A percentile compares a stretch with the other conserved stretches of the same genome.
These are phyloP conservation scores for Tachina grossa DNA, from an alignment of 2,888 invertebrate genomes.

Conservation along the genomic window DNA sequence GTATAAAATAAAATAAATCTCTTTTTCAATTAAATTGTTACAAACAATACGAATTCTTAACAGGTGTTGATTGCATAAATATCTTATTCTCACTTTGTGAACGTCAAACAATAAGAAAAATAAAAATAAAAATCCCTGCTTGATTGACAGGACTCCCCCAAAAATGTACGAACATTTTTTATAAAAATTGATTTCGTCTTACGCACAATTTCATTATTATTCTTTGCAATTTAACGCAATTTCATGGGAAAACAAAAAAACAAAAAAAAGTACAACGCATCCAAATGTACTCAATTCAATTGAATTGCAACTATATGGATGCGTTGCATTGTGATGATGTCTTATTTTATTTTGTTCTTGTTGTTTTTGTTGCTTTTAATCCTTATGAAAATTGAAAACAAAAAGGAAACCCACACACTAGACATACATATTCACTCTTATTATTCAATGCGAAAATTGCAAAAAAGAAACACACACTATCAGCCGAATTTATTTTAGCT, in stretches of 20 bases:
- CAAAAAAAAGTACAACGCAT: background rate
- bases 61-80: slow-evolving; percentile 69
- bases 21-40: slow-evolving; percentile 44
- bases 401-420: slow-evolving; percentile 44
- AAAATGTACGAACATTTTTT: slow-evolving; percentile 31
- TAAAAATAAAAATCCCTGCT: background rate
- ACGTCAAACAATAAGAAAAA: slow-evolving; percentile 17
- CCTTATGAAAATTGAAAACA: slow-evolving; percentile 43
- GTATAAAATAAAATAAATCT: slow-evolving; percentile 23
- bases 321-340: background rate
- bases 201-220: slow-evolving; percentile 66
- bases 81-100: slow-evolving; percentile 66
- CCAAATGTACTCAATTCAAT: slow-evolving; percentile 25
- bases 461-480: background rate
- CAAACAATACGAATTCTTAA: slow-evolving; percentile 50
- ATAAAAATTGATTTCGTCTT: slow-evolving; percentile 61
- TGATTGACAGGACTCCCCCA: slow-evolving; percentile 71
- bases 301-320: slow-evolving; percentile 31
- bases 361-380: slow-evolving; percentile 10
- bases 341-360: background rate
- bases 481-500: background rate
- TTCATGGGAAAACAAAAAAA: slow-evolving; percentile 67
- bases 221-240: slow-evolving; percentile 65
- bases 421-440: background rate
- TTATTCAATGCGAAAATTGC: slow-evolving; percentile 3